phyloP scores from a whole-genome alignment of 2,113 vertebrate species.

The Laterallus jamaicensis region DNA sequence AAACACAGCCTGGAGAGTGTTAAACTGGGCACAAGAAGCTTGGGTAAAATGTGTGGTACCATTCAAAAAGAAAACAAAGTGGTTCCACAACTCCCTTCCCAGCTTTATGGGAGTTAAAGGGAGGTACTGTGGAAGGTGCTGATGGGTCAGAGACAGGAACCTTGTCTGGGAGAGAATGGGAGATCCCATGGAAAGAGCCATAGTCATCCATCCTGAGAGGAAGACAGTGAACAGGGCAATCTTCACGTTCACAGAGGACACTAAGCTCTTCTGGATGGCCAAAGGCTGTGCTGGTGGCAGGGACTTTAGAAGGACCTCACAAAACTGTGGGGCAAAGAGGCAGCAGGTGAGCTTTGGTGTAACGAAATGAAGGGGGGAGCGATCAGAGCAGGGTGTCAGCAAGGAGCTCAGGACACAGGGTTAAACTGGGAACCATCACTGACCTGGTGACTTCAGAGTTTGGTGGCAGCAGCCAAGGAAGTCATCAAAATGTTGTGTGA shows the following conservation, averaged over 20 bases:
- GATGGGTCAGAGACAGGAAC: not conserved
- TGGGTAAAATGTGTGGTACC: not conserved
- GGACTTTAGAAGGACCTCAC: not conserved
- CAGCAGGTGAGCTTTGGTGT: not conserved
- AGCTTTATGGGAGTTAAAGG: no score
- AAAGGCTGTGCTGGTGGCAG: not conserved
- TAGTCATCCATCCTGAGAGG: not conserved
- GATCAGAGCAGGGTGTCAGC: not conserved
- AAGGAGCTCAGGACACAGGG: not conserved
- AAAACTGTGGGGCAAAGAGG: not conserved
- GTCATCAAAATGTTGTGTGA: not conserved
- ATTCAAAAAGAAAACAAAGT: not conserved
- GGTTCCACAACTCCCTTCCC: not conserved
- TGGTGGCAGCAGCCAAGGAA: not conserved
- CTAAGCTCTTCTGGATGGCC: not conserved
- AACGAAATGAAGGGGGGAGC: not conserved
- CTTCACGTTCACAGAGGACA: not conserved
- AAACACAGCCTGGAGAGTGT: not conserved
- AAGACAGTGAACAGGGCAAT: not conserved
- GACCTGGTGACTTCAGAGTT: not conserved
- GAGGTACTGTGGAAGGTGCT: not conserved
- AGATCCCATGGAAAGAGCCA: no score
- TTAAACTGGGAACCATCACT: not conserved
- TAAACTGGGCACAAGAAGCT: not conserved
- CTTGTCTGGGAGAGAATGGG: not conserved